These are phyloP conservation scores for Lepetodrilus schrolli DNA, from an alignment of 2,888 invertebrate genomes.

Conservation along the genomic window DNA sequence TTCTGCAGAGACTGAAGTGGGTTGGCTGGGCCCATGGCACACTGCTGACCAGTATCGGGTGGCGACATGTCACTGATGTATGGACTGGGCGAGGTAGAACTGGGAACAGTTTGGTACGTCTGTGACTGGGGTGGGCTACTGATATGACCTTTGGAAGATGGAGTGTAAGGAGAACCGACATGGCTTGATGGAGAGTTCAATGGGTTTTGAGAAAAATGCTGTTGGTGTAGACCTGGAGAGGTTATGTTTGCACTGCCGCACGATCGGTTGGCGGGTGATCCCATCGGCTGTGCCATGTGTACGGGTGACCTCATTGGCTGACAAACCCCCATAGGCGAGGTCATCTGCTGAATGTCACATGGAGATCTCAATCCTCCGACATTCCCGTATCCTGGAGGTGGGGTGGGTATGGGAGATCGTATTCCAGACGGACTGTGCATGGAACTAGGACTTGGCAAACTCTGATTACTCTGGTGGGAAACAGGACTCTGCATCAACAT, in stretches of 20 bases:
- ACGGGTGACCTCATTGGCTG: conserved; percentile 51
- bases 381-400: conserved; percentile 37
- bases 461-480: conserved; percentile 66
- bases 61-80: conserved; percentile 26
- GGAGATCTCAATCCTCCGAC: conserved; percentile 58
- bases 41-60: not conserved
- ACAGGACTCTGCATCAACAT: conserved; percentile 59
- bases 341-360: conserved; percentile 48
- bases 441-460: conserved; percentile 67
- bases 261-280: conserved; percentile 34
- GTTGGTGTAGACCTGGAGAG: conserved; percentile 38
- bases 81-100: conserved; percentile 13
- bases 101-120: conserved; percentile 26
- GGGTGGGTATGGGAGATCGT: conserved; percentile 52
- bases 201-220: conserved; percentile 45
- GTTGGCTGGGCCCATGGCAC: conserved; percentile 37
- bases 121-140: conserved; percentile 38
- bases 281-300: conserved; percentile 30
- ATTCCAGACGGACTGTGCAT: conserved; percentile 60
- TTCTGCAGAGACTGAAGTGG: conserved; percentile 71
- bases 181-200: conserved; percentile 50
- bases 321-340: conserved; percentile 41
- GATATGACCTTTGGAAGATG: conserved; percentile 48
- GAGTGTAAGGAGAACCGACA: conserved; percentile 54
- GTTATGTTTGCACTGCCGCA: conserved; percentile 32